Percentiles rank a stretch among this genome's conserved stretches.
Evolutionary conservation across 2,797 vertebrate genomes (phyloP).

Genomic region (Pristis pectinata): DNA sequence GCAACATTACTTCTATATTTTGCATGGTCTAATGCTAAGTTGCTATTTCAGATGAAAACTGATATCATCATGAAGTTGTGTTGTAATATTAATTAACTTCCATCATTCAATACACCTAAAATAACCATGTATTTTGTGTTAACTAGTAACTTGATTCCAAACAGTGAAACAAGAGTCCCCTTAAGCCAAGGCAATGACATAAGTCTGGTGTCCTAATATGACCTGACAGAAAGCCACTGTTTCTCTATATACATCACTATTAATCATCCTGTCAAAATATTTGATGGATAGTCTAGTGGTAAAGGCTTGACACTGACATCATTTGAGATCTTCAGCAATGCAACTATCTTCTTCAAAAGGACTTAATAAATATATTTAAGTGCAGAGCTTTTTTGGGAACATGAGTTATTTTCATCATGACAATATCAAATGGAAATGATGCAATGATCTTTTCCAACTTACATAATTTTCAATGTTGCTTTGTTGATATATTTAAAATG

Average conservation of each 20-base stretch:
- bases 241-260: not conserved
- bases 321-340: slow-evolving; percentile 2
- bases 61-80: slow-evolving; percentile 15
- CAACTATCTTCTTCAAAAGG: slow-evolving; percentile 11
- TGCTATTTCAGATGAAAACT: slow-evolving; percentile 28
- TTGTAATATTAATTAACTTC: slow-evolving; percentile 23
- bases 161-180: slow-evolving; percentile 13
- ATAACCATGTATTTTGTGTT: slow-evolving; percentile 28
- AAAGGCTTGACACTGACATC: slow-evolving; percentile 6
- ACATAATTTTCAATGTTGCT: not conserved
- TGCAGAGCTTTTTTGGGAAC: not conserved
- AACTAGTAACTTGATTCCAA: slow-evolving; percentile 29
- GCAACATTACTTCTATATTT: slow-evolving; percentile 27
- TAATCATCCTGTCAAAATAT: not conserved
- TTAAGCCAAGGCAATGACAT: slow-evolving; percentile 16
- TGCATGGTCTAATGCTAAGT: slow-evolving; percentile 7
- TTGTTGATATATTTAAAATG: not conserved
- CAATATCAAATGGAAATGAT: slow-evolving; percentile 11
- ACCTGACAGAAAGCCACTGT: not conserved
- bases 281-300: not conserved
- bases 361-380: not conserved
- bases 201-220: not conserved
- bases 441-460: not conserved
- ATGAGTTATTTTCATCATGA: slow-evolving; percentile 20
- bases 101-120: slow-evolving; percentile 14